A percentile compares a stretch with the other conserved stretches of the same genome.
Conservation (phyloP, 2,113 vertebrate genomes). For the Scalopus aquaticus region DNA sequence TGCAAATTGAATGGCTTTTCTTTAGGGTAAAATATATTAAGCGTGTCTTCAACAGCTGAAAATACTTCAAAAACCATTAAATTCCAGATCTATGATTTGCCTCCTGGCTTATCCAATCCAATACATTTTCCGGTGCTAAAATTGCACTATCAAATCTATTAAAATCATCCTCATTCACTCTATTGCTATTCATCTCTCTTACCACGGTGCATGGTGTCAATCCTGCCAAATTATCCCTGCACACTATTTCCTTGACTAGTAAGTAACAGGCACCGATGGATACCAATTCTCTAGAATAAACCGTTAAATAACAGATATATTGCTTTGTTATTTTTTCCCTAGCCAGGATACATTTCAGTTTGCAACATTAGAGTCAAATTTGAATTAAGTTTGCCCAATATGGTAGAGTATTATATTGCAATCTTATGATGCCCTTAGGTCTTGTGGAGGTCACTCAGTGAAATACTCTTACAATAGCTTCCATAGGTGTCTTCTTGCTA, state of each 20-base stretch:
- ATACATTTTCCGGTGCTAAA: background rate
- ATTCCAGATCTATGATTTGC: background rate
- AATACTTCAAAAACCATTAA: background rate
- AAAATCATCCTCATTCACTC: background rate
- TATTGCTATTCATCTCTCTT: background rate
- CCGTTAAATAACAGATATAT: background rate
- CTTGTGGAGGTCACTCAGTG: background rate
- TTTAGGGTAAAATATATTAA: background rate
- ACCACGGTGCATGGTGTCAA: background rate
- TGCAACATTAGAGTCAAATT: background rate
- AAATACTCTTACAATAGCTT: background rate
- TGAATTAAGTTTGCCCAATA: background rate
- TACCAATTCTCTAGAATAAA: background rate
- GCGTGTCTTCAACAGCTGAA: background rate
- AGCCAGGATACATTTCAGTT: background rate
- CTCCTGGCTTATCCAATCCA: background rate
- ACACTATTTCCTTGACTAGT: background rate
- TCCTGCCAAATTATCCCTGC: no score
- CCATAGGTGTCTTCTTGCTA: background rate
- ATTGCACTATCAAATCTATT: background rate
- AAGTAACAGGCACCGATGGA: background rate
- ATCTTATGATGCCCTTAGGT: background rate
- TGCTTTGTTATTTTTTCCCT: background rate
- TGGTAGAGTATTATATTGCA: background rate
- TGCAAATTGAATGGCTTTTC: background rate